Evolutionary conservation across 2,797 vertebrate genomes (phyloP).

Genomic region (Atherinosoma microstoma): DNA sequence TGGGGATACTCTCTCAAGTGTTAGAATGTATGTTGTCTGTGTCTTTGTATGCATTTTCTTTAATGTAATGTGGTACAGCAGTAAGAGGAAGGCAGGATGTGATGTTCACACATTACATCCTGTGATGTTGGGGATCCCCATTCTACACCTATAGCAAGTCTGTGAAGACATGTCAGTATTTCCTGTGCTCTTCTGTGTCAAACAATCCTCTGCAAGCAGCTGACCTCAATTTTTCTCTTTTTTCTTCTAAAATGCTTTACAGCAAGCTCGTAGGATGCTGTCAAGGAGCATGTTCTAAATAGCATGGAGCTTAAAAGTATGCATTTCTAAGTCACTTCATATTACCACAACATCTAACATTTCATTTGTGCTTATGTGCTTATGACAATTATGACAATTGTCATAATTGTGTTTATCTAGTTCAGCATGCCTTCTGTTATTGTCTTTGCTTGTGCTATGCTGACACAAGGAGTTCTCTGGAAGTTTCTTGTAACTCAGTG

Average conservation of each 20-base stretch:
- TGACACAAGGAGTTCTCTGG: conserved; percentile 31
- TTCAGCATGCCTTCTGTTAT: background rate
- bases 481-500: conserved; percentile 26
- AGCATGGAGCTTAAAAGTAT: conserved; percentile 3
- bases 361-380: conserved; percentile 12
- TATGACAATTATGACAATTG: no score
- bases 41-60: conserved; percentile 23
- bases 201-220: conserved; percentile 1
- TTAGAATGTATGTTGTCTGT: conserved; percentile 13
- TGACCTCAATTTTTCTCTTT: conserved; percentile 8
- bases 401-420: conserved; percentile 1
- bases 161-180: conserved; percentile 16
- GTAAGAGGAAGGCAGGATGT: conserved; percentile 77
- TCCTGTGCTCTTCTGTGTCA: conserved; percentile 38
- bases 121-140: conserved; percentile 73
- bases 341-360: conserved; percentile 1
- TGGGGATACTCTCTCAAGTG: conserved; percentile 41
- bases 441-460: conserved; percentile 14
- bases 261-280: background rate
- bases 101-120: conserved; percentile 56
- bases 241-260: conserved; percentile 3
- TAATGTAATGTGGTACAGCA: conserved; percentile 52
- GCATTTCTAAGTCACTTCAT: background rate
- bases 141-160: conserved; percentile 9
- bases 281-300: background rate